Conservation (phyloP, 2,113 vertebrate genomes). For the Pedionomus torquatus region DNA sequence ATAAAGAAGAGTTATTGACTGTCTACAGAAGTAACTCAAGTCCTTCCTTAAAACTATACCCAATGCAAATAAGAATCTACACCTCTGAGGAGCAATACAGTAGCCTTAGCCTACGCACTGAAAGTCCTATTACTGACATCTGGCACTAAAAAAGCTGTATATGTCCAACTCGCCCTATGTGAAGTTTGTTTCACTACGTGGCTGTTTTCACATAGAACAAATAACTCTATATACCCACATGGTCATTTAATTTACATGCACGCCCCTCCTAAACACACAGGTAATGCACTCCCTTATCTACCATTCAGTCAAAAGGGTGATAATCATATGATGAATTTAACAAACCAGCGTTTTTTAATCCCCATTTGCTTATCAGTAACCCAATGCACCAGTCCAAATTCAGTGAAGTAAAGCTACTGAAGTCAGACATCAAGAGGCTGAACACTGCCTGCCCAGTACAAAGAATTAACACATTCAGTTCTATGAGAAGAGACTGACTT, state of each 20-base stretch:
- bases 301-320: not conserved
- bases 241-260: not conserved
- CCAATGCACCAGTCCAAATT: not conserved
- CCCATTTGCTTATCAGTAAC: not conserved
- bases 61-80: not conserved
- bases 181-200: not conserved
- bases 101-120: not conserved
- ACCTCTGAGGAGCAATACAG: not conserved
- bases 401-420: not conserved
- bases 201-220: not conserved
- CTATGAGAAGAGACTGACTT: not conserved
- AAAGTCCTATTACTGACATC: not conserved
- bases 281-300: not conserved
- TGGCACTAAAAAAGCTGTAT: not conserved
- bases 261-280: not conserved
- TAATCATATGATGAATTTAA: not conserved
- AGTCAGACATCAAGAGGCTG: not conserved
- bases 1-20: not conserved
- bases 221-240: not conserved
- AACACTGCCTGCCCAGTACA: not conserved
- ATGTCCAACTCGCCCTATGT: fast-evolving
- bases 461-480: not conserved
- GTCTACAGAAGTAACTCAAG: not conserved
- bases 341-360: not conserved
- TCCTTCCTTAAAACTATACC: not conserved